Evolutionary conservation across 2,797 vertebrate species (phyloP).

Genomic region (Pseudochirops cupreus): DNA sequence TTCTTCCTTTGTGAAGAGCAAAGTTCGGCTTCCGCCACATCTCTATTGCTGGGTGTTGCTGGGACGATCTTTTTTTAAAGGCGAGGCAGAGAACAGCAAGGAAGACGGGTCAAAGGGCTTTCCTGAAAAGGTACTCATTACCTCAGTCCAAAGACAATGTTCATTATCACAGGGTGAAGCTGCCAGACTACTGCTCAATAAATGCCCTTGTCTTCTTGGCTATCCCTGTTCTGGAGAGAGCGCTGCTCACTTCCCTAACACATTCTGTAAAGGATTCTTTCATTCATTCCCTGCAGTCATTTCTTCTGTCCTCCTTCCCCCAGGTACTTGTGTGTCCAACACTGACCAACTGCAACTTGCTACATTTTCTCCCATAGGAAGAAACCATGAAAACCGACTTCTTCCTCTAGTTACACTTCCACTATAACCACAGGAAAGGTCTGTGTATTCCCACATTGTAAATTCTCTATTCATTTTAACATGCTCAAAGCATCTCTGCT

Average conservation of each 20-base stretch:
- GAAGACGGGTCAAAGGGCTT: conserved; percentile 1
- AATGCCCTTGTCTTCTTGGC: background rate
- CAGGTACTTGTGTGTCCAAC: background rate
- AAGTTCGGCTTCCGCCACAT: background rate
- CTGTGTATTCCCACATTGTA: background rate
- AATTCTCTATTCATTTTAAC: background rate
- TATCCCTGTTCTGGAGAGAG: background rate
- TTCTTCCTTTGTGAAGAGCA: background rate
- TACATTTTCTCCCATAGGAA: conserved; percentile 16
- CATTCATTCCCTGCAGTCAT: background rate
- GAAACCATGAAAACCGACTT: background rate
- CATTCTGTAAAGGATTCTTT: background rate
- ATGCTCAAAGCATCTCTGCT: background rate
- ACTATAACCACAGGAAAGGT: background rate
- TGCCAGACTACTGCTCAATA: background rate
- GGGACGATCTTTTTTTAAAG: background rate
- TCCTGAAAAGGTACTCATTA: background rate
- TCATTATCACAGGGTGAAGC: background rate
- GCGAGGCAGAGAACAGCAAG: background rate
- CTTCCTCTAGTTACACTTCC: background rate
- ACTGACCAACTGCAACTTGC: background rate
- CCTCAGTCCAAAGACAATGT: background rate
- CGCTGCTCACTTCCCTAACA: background rate
- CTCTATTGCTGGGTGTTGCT: background rate
- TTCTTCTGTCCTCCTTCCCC: background rate